Base-by-base conservation (phyloP, 2,797 vertebrate species). In the Syngnathus acus region DNA sequence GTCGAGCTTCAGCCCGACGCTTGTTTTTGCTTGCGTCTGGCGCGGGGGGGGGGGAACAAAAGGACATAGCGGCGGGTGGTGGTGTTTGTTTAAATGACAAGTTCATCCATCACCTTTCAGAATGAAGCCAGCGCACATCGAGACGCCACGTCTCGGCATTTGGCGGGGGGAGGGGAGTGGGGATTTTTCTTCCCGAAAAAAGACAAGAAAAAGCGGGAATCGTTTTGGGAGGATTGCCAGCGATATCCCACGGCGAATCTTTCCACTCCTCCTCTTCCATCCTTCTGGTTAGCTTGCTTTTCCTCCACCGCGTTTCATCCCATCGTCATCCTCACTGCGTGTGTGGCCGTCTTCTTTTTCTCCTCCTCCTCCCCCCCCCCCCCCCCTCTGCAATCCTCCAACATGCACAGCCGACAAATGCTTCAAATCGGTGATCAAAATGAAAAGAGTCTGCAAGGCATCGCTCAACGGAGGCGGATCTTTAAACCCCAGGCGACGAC, bases 401-500 rank as follows among this genome's bases (percentile, higher is more conserved):
- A 92, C 93, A 94, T 94, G 92, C 93, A 90, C 92, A 92, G 90
- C 92, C 90, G 90, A 90, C 92, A 92, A 91, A 90, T 92, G 93
- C 92, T 92, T 89, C 88, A 90, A 93, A 92, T 91, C 91, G 87
- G 88, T 91, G 89, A 91, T 89, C 87, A 87, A 90, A 93, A 91
- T 90, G 79, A 79, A 89, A 91, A 90, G 89, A 90, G 92, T 92
- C 91, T 90, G 90, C 91, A 81, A 89, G 86, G 82, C 89, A 81
- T 88, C 82, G 81, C 71, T 89, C 83, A 32, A 21, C 8, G 53
- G 17, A 2, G n/a, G 10, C 71, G 64, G 83, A 83, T 16, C n/a
- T 94, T 94, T 98, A 98, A 84, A 98, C 96, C 90, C 94, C 96
- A 50, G 96, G 93, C 82, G 95, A 94, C 78, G 95, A 94, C 91